Conservation (phyloP, 1,140 invertebrate species). For the Ridgeia piscesae region DNA sequence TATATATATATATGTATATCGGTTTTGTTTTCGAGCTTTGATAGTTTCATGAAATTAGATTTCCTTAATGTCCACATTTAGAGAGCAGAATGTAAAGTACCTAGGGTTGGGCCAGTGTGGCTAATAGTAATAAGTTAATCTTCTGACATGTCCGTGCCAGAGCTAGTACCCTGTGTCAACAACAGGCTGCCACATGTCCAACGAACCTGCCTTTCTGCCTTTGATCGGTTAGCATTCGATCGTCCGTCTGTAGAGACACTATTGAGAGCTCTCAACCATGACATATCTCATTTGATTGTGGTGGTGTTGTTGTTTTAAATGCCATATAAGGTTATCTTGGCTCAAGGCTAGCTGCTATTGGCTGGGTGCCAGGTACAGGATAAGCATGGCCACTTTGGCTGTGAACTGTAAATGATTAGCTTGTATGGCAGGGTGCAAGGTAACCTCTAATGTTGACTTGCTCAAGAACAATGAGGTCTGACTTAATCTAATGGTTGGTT, state of each 20-base stretch:
- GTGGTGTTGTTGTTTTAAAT: not conserved
- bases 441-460: not conserved
- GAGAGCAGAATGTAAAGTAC: not conserved
- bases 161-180: not conserved
- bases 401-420: not conserved
- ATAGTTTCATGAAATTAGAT: not conserved
- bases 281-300: conserved; percentile 6
- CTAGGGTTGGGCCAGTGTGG: not conserved
- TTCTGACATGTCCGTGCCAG: not conserved
- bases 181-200: not conserved
- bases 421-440: not conserved
- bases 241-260: not conserved
- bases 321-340: conserved; percentile 5
- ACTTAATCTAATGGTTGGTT: not conserved
- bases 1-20: not conserved
- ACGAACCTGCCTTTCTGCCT: not conserved
- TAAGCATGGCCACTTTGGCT: not conserved
- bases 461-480: not conserved
- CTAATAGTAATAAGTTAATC: conserved; percentile 2
- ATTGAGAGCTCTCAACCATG: not conserved
- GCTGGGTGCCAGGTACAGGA: not conserved
- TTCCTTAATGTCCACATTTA: not conserved
- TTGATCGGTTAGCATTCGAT: not conserved
- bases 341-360: not conserved
- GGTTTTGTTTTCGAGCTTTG: not conserved